Conservation (phyloP, 1,140 invertebrate species). For the Bombus fervidus region DNA sequence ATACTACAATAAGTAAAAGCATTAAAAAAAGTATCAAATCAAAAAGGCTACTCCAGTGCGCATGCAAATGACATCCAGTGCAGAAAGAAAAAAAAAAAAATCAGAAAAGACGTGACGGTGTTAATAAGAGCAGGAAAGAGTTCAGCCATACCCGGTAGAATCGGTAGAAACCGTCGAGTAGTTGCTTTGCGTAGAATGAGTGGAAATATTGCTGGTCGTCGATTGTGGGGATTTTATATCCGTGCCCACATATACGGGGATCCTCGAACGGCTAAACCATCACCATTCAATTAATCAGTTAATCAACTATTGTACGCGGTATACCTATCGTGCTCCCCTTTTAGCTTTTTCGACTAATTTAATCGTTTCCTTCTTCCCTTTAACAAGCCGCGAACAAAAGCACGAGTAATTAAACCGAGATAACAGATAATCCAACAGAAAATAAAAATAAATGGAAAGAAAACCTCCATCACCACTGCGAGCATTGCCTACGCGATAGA, state of each 20-base stretch:
- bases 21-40: background rate
- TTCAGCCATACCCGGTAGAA: slow-evolving; percentile 81
- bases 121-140: slow-evolving; percentile 57
- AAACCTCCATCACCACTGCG: slow-evolving; percentile 29
- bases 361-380: background rate
- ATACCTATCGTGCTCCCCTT: background rate
- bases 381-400: background rate
- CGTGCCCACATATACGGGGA: slow-evolving; percentile 82
- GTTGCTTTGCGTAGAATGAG: slow-evolving; percentile 81
- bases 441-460: background rate
- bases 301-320: background rate
- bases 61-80: slow-evolving; percentile 16
- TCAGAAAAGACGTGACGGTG: background rate
- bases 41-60: background rate
- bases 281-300: slow-evolving; percentile 63
- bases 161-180: slow-evolving; percentile 82
- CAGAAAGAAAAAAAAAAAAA: slow-evolving; percentile 4
- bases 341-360: background rate
- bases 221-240: slow-evolving; percentile 81
- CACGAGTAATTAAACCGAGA: background rate
- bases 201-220: slow-evolving; percentile 82
- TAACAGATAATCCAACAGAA: background rate
- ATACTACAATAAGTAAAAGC: background rate
- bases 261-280: slow-evolving; percentile 82
- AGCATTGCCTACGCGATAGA: background rate